phyloP scores from a whole-genome alignment of 2,888 invertebrate species.

The Enoplolaimus lenunculus region DNA sequence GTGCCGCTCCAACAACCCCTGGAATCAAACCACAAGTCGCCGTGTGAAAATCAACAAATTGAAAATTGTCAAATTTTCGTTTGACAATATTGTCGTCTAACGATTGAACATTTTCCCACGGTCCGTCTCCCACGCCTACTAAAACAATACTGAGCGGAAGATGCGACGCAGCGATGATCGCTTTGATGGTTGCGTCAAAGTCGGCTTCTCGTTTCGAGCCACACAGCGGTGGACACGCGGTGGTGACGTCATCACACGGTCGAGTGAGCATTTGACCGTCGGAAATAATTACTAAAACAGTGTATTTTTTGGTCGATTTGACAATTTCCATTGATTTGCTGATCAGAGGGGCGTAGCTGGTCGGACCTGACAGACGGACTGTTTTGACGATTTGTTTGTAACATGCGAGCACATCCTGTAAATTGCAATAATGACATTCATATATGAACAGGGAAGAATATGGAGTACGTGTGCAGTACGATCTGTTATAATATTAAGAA shows the following conservation, averaged over 20 bases:
- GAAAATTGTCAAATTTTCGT: constrained; percentile 44
- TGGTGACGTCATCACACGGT: constrained; percentile 35
- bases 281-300: constrained; percentile 43
- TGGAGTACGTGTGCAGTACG: too few species aligned
- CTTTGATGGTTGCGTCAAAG: constrained; percentile 31
- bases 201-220: too few species aligned
- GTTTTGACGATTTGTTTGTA: constrained; percentile 40
- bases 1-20: too few species aligned
- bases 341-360: constrained; percentile 44
- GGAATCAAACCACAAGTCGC: too few species aligned
- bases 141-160: constrained; percentile 43
- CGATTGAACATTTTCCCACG: constrained; percentile 43
- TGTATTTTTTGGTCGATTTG: constrained; percentile 38
- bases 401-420: constrained; percentile 32
- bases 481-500: too few species aligned
- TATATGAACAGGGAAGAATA: too few species aligned
- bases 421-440: too few species aligned
- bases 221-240: too few species aligned
- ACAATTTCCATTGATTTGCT: constrained; percentile 41
- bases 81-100: constrained; percentile 42
- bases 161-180: constrained; percentile 42
- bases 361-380: constrained; percentile 42
- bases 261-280: constrained; percentile 44
- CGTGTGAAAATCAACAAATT: constrained; percentile 43
- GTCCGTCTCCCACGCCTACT: constrained; percentile 45